These are phyloP conservation scores for Camelus dromedarius DNA, from an alignment of 2,113 vertebrate genomes.

Conservation along the genomic window DNA sequence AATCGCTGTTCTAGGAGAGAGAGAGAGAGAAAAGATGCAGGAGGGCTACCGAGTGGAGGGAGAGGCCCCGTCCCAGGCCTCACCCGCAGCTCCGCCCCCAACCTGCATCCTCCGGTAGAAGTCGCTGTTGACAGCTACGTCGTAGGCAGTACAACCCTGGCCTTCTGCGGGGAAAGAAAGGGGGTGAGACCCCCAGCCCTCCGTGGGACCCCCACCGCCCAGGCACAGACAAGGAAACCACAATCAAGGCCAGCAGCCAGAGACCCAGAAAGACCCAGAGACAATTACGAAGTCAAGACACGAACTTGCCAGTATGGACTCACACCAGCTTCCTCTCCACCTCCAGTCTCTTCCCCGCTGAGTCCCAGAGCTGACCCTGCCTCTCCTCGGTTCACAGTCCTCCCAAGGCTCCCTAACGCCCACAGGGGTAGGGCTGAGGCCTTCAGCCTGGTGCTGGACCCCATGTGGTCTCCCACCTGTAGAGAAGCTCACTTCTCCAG, in stretches of 20 bases:
- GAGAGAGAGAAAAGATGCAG: too few relatives aligned
- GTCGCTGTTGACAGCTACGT: slow-evolving; percentile 92
- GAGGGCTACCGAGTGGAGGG: fast-evolving
- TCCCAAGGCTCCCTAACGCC: neutral
- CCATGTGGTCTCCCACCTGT: neutral
- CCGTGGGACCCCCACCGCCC: neutral
- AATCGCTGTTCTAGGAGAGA: slow-evolving; percentile 81
- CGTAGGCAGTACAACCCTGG: slow-evolving; percentile 92
- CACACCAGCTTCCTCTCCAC: neutral
- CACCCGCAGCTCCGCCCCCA: neutral
- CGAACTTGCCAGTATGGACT: neutral
- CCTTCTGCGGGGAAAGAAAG: slow-evolving; percentile 83
- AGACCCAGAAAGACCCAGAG: neutral
- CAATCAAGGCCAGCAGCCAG: neutral
- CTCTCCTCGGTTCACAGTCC: neutral
- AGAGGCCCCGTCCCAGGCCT: neutral
- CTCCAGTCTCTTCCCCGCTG: neutral
- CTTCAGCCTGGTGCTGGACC: neutral
- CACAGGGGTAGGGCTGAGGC: neutral
- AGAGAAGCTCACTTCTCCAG: neutral
- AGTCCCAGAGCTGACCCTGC: neutral
- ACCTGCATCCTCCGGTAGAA: slow-evolving; percentile 94
- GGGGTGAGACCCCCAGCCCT: neutral
- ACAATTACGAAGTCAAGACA: neutral
- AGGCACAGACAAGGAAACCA: neutral